Evolutionary conservation across 2,113 vertebrate species (phyloP).

Genomic region (Macquaria australasica): DNA sequence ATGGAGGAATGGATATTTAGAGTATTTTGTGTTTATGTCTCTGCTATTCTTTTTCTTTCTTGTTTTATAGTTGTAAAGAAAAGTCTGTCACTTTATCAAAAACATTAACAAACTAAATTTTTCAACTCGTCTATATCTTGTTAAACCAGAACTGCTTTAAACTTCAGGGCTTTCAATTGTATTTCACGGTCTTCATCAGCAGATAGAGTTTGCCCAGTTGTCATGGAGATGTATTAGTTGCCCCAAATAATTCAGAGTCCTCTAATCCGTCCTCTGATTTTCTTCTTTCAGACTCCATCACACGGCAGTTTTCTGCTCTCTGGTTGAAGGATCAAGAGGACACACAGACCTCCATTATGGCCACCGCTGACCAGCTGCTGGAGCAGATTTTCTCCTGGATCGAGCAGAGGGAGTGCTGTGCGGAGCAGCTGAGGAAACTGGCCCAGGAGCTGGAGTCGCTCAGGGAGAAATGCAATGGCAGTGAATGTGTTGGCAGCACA

Average conservation of each 20-base stretch:
- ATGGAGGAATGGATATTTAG: too few species aligned
- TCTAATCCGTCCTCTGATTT: not conserved
- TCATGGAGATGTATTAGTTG: not conserved
- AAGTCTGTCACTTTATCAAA: too few species aligned
- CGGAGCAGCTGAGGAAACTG: not conserved
- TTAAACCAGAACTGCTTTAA: too few species aligned
- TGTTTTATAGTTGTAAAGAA: too few species aligned
- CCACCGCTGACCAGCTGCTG: constrained; percentile 12
- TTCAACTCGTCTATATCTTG: too few species aligned
- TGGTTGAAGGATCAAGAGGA: not conserved
- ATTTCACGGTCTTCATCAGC: too few species aligned
- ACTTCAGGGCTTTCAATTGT: too few species aligned
- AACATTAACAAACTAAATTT: too few species aligned
- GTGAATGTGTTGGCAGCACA: not conserved
- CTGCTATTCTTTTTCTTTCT: too few species aligned
- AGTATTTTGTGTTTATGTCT: too few species aligned
- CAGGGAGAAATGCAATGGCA: not conserved
- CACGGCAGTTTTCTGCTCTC: not conserved
- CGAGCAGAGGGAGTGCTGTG: not conserved
- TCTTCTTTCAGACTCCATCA: not conserved
- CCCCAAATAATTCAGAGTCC: not conserved
- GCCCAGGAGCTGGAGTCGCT: constrained; percentile 2
- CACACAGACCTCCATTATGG: constrained; percentile 4
- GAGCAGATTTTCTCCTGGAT: constrained; percentile 20
- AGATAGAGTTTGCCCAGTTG: not conserved